Evolutionary conservation across 2,113 vertebrate species (phyloP).

Genomic region (Procavia capensis): DNA sequence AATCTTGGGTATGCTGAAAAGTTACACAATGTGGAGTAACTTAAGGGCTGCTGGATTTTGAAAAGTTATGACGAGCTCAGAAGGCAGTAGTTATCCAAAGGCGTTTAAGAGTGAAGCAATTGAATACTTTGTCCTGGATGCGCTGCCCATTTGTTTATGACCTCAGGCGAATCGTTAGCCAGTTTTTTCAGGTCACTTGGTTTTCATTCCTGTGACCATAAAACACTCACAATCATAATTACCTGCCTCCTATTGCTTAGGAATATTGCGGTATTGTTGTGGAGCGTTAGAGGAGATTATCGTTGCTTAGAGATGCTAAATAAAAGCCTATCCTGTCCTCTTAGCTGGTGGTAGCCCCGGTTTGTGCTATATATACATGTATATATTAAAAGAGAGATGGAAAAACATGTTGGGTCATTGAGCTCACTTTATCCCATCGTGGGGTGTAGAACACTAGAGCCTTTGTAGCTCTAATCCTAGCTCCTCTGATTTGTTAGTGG

Average conservation of each 20-base stretch:
- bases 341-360: neutral
- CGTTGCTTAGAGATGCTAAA: slow-evolving; percentile 32
- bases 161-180: neutral
- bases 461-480: neutral
- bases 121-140: neutral
- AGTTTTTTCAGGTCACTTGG: slow-evolving; percentile 4
- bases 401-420: neutral
- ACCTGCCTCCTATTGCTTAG: slow-evolving; percentile 36
- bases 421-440: neutral
- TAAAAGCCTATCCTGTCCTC: neutral
- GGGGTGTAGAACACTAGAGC: neutral
- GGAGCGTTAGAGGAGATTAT: slow-evolving; percentile 6
- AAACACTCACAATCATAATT: slow-evolving; percentile 17
- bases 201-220: slow-evolving; percentile 40
- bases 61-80: neutral
- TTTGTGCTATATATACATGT: neutral
- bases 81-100: slow-evolving; percentile 16
- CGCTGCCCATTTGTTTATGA: slow-evolving; percentile 57
- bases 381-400: neutral
- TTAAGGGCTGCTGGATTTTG: neutral
- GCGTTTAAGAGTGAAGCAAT: slow-evolving; percentile 49
- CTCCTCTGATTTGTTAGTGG: neutral
- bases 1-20: slow-evolving; percentile 22
- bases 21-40: neutral
- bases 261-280: slow-evolving; percentile 17